A percentile compares a stretch with the other conserved stretches of the same genome.
Conservation (phyloP, 2,113 vertebrate species). For the Ictalurus punctatus region DNA sequence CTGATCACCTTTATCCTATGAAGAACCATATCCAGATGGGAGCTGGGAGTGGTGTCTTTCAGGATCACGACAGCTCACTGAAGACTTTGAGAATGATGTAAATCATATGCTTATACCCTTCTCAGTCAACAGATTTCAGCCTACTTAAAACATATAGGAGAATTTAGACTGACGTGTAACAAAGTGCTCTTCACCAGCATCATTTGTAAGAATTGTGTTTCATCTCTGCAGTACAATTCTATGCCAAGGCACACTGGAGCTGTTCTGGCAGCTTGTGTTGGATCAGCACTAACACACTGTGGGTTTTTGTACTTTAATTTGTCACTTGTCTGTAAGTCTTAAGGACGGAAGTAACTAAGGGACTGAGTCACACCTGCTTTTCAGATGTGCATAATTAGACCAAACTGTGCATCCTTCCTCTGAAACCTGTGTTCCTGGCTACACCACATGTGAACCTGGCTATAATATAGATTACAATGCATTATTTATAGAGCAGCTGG, state of each 20-base stretch:
- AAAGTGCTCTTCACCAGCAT: not conserved
- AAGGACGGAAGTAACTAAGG: constrained; percentile 73
- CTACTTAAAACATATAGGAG: not conserved
- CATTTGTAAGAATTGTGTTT: constrained; percentile 60
- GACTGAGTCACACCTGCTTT: constrained; percentile 74
- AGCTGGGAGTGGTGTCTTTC: not conserved
- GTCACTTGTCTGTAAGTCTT: constrained; percentile 66
- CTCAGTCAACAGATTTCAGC: not conserved
- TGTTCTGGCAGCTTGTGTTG: not conserved
- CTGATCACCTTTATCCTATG: not conserved
- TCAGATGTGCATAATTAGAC: constrained; percentile 75
- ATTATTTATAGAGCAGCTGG: constrained; percentile 74
- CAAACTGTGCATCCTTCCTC: constrained; percentile 65
- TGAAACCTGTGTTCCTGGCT: constrained; percentile 59
- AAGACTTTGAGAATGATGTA: not conserved
- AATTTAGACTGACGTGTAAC: not conserved
- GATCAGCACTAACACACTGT: not conserved
- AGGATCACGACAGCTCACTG: not conserved
- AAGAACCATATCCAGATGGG: not conserved
- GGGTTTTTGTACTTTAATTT: not conserved
- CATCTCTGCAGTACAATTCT: not conserved
- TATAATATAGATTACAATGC: constrained; percentile 77
- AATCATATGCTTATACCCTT: not conserved
- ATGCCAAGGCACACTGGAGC: not conserved
- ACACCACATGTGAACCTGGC: constrained; percentile 57